These are phyloP conservation scores for Operophtera brumata DNA, from an alignment of 2,888 invertebrate species.

Conservation along the genomic window DNA sequence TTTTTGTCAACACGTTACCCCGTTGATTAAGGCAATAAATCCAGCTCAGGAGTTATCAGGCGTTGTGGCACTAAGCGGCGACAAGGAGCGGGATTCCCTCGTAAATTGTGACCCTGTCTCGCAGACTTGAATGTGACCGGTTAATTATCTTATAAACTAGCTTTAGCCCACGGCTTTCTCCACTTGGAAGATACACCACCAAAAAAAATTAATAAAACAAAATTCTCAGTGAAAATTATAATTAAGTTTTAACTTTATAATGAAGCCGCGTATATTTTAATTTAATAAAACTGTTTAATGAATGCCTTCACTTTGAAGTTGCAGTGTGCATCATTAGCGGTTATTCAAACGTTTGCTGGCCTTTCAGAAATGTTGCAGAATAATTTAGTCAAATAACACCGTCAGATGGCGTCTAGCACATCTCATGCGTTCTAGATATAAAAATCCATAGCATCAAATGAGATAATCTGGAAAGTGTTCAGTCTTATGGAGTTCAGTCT, in stretches of 20 bases:
- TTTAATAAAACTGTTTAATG: not conserved
- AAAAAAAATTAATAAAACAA: no score
- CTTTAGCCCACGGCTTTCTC: not conserved
- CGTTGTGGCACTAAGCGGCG: constrained; percentile 59
- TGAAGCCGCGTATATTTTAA: no score
- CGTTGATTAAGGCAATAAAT: constrained; percentile 77
- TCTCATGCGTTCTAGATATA: no score
- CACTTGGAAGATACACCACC: not conserved
- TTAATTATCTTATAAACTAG: constrained; percentile 32
- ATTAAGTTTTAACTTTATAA: not conserved
- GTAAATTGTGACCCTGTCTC: constrained; percentile 64
- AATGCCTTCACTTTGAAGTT: not conserved
- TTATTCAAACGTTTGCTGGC: not conserved
- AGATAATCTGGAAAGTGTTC: no score
- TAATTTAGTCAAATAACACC: not conserved
- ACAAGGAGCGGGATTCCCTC: constrained; percentile 58
- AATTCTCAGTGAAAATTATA: no score
- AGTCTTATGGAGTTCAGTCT: no score
- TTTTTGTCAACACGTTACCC: constrained; percentile 67
- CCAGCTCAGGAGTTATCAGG: constrained; percentile 60
- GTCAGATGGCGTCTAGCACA: not conserved
- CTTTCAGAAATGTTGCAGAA: not conserved
- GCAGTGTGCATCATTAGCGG: not conserved
- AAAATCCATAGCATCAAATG: no score
- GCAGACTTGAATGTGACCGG: constrained; percentile 31